These are phyloP conservation scores for Condylostylus longicornis DNA, from an alignment of 1,140 invertebrate species.

Conservation along the genomic window DNA sequence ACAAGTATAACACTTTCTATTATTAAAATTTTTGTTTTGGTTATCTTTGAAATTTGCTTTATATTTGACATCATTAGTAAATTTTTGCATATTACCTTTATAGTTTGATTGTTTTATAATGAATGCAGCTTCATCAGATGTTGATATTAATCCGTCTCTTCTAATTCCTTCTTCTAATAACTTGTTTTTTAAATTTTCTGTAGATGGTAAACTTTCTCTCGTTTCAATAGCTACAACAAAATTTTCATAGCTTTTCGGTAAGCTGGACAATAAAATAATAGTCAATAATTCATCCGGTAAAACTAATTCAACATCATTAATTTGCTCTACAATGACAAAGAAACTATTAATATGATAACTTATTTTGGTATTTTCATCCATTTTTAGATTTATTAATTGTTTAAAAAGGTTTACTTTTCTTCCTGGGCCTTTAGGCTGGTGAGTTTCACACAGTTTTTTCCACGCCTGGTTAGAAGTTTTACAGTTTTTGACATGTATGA, in stretches of 20 bases:
- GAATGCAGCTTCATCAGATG: too few species aligned
- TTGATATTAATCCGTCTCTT: too few species aligned
- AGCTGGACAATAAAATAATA: conserved; percentile 9
- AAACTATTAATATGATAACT: conserved; percentile 6
- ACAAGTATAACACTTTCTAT: not conserved
- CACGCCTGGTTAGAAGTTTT: conserved; percentile 4
- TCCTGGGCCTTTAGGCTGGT: conserved; percentile 6
- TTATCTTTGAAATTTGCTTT: too few species aligned
- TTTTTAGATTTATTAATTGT: conserved; percentile 6
- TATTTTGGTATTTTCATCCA: conserved; percentile 3
- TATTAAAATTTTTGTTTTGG: not conserved
- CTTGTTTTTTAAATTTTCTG: conserved; percentile 7
- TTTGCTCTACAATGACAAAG: conserved; percentile 2
- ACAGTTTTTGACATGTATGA: conserved; percentile 7
- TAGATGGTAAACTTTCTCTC: conserved; percentile 6
- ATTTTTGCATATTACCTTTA: too few species aligned
- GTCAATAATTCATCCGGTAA: conserved; percentile 6
- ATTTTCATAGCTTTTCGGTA: conserved; percentile 7
- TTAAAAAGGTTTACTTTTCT: conserved; percentile 8
- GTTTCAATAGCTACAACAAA: conserved; percentile 10
- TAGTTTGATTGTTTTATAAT: too few species aligned
- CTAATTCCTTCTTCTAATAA: conserved; percentile 5
- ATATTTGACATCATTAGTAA: too few species aligned
- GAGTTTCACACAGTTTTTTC: conserved; percentile 7
- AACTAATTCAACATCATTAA: conserved; percentile 5